Evolutionary conservation across 2,888 invertebrate genomes (phyloP), one percentile per base, ranked within the genome.

Genomic region (Apodemia zela): DNA sequence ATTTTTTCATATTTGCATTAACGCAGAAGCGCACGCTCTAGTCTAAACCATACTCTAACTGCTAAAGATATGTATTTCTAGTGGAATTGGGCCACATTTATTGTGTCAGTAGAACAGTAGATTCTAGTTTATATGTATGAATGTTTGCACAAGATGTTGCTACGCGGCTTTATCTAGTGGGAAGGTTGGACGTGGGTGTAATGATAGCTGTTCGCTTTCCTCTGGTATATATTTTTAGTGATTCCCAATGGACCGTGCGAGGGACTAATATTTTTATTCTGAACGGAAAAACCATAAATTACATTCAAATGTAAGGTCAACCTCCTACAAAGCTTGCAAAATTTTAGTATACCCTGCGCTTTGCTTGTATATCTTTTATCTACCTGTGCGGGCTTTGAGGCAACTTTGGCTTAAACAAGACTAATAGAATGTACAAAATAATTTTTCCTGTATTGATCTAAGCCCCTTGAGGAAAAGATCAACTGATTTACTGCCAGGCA

Each of bases 81-180:
- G 71, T 66, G 65, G 72, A 76, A 75, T 72, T 75, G 70, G 77
- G 77, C 73, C 77, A 75, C 72, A 72, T 69, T 73, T 68, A 72
- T 61, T 69, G 73, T 78, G 77, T 77, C 73, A 78, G 77, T 77
- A 65, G 78, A 67, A 63, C 74, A 75, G 75, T 78, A 78, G 78
- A 82, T 78, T 74, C 74, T 74, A 72, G 73, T 78, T 73, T 73
- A 73, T 70, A 67, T 67, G 65, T 68, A 65, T 63, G 66, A 66
- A 63, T 62, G 61, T 67, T 67, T 65, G 60, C 35, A 61, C 58
- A 25, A 59, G 54, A 59, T 65, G 70, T 75, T 72, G 69, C 71
- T 65, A 66, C 60, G 72, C 66, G 42, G 63, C 60, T 59, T 65
- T 60, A 64, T 64, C 65, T 66, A 59, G 38, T 29, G 33, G 25